Conservation (phyloP, 2,797 vertebrate species). For the Gambelia wislizenii region DNA sequence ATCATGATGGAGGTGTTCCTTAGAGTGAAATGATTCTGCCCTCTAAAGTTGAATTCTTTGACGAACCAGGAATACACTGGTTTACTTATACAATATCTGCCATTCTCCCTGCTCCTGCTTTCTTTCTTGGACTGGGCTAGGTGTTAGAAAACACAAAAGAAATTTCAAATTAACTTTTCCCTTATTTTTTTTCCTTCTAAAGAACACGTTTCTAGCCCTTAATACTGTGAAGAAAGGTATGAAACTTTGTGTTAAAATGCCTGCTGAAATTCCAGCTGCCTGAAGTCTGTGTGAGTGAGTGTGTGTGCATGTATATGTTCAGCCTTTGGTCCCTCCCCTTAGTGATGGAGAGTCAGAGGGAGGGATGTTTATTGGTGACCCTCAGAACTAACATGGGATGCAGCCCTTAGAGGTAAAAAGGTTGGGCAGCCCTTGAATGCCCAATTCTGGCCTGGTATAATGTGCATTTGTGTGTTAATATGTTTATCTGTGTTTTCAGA, state of each 20-base stretch:
- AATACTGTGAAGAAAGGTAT: not conserved
- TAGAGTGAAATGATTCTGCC: not conserved
- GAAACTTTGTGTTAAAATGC: not conserved
- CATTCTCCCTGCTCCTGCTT: not conserved
- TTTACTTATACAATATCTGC: too few relatives aligned
- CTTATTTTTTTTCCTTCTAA: not conserved
- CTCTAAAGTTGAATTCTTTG: not conserved
- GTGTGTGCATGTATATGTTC: not conserved
- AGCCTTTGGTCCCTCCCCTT: not conserved
- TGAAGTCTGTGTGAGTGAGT: too few relatives aligned
- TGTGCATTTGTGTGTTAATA: too few relatives aligned
- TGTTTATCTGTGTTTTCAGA: not conserved
- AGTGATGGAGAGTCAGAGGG: too few relatives aligned
- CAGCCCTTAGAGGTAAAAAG: not conserved
- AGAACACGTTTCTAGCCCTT: not conserved
- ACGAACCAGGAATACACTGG: not conserved
- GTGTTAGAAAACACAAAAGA: not conserved
- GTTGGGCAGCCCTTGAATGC: too few relatives aligned
- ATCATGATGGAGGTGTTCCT: not conserved
- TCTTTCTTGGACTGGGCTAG: not conserved
- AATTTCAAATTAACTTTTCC: not conserved
- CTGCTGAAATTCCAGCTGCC: not conserved
- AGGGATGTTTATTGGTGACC: too few relatives aligned
- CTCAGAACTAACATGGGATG: not conserved
- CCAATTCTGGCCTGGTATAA: not conserved